Evolutionary conservation across 2,797 vertebrate genomes (phyloP).

Genomic region (Moxostoma hubbsi): DNA sequence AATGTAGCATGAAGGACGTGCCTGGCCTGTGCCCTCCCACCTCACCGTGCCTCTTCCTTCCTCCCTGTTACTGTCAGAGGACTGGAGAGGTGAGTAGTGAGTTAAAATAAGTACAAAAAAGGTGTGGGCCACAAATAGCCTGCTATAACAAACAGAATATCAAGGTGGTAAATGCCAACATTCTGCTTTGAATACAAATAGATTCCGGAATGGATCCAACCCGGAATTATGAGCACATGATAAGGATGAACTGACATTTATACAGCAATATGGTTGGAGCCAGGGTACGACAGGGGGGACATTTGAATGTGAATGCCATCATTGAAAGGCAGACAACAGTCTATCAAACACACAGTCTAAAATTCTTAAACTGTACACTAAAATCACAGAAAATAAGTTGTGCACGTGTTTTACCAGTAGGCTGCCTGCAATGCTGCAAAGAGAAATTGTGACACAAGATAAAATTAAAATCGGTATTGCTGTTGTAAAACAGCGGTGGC

Average conservation of each 20-base stretch:
- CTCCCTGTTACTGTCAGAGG: neutral
- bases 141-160: neutral
- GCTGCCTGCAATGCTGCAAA: too few species aligned
- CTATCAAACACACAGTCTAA: too few species aligned
- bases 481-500: too few species aligned
- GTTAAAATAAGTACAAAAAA: neutral
- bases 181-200: too few species aligned
- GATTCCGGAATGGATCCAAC: neutral
- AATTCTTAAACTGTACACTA: too few species aligned
- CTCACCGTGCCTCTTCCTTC: slow-evolving; percentile 48
- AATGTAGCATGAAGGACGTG: slow-evolving; percentile 17
- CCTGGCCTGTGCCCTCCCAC: slow-evolving; percentile 12
- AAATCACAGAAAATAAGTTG: too few species aligned
- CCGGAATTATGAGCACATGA: neutral
- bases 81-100: neutral
- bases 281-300: too few species aligned
- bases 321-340: too few species aligned
- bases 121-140: slow-evolving; percentile 5
- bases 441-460: too few species aligned
- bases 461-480: too few species aligned
- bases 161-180: neutral
- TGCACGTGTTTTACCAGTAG: too few species aligned
- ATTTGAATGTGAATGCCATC: too few species aligned
- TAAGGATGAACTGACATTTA: neutral
- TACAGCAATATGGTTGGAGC: neutral